Base-by-base conservation (phyloP, 30 jellyfish, hydroid and myxozoan genomes). In the Pseudorhiza aurosa region DNA sequence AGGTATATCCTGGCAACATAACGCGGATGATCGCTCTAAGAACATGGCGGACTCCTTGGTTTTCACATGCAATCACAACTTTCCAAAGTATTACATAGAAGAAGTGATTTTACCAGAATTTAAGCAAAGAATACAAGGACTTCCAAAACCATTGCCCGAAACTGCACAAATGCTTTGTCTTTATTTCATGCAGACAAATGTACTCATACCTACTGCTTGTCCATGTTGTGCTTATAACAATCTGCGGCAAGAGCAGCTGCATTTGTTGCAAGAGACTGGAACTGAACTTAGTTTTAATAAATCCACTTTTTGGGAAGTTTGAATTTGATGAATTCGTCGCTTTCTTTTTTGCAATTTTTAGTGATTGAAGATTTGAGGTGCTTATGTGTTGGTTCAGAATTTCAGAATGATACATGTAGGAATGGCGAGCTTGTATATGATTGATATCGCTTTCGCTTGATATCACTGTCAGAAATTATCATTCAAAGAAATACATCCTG, bases 91-190 rank as follows among this genome's bases (percentile, higher is more conserved):
- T 59, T 93, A 80, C 69, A 58, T 93, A 58, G 57, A 36, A 22
- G 99, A 87, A 24, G 88, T 89, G n/a, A 95, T 93, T 59, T 33
- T 93, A n/a, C 99, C 99, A 11, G 99, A 93, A 55, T 83, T 93
- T 50, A 58, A 53, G 43, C 74, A 88, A 22, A 94, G 99, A 21
- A 73, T 93, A 59, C 69, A 77, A 9, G 96, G 87, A 45, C 82
- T 93, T 19, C 99, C 99, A 8, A 65, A 86, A 36, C 90, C 97
- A 10, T 83, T 93, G 40, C 90, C 91, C 14, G 71, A 46, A 53
- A 87, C 96, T 2, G 96, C 96, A 14, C 55, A 65, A 8, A 53
- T 82, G 58, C 65, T 93, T 15, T 47, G 86, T 27, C 82, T 40
- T 45, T 87, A 76, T 31, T 93, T 80, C 84, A 70, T 82, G 78